These are phyloP conservation scores for Sesia apiformis DNA, from an alignment of 2,888 invertebrate species.

Conservation along the genomic window DNA sequence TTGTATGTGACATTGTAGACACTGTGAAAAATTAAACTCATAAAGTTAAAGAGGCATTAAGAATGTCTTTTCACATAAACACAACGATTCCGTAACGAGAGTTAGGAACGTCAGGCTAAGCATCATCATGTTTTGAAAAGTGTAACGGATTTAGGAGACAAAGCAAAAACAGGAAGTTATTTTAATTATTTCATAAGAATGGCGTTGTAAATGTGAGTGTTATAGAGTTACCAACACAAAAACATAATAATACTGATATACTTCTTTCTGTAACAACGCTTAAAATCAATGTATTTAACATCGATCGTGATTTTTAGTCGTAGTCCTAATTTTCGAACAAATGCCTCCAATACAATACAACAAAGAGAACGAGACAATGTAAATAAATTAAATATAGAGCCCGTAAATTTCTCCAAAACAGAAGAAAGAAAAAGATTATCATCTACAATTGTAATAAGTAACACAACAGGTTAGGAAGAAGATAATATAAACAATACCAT, in stretches of 20 bases:
- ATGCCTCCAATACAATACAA: no score
- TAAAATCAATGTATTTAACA: neutral
- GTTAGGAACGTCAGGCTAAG: neutral
- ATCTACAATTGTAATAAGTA: neutral
- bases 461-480: neutral
- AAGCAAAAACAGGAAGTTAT: neutral
- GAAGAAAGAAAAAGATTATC: neutral
- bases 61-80: neutral
- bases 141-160: neutral
- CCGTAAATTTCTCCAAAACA: neutral
- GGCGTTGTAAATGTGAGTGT: neutral
- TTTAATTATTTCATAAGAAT: neutral
- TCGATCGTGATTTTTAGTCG: neutral
- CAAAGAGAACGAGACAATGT: neutral
- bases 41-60: neutral
- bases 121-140: neutral
- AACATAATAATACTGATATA: neutral
- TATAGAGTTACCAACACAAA: neutral
- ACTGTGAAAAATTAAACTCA: neutral
- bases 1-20: neutral
- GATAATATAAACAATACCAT: no score
- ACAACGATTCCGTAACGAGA: neutral
- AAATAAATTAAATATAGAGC: neutral
- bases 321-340: neutral
- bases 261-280: neutral